phyloP scores from a whole-genome alignment of 1,140 invertebrate species.

The Drosophila melanogaster region DNA sequence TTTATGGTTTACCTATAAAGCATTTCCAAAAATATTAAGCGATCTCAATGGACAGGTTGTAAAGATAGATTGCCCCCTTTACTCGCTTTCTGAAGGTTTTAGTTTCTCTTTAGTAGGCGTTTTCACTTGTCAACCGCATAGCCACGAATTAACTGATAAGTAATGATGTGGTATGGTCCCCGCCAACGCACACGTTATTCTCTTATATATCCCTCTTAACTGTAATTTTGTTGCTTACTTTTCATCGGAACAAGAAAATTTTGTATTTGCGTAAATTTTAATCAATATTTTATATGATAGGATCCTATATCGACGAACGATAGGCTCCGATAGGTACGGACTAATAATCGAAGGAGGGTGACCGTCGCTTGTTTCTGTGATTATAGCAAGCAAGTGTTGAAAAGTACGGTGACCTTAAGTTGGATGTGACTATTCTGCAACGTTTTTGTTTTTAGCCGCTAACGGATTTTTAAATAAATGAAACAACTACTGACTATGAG shows the following conservation, averaged over 20 bases:
- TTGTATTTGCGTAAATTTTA: slow-evolving; percentile 57
- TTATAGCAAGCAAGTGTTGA: too few species aligned
- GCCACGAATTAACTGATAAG: slow-evolving; percentile 1
- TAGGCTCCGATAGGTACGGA: too few species aligned
- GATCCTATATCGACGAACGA: too few species aligned
- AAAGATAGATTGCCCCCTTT: neutral
- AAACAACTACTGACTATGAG: too few species aligned
- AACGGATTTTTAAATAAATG: too few species aligned
- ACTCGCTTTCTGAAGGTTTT: neutral
- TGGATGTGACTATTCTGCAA: too few species aligned
- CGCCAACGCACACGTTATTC: neutral
- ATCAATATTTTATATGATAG: slow-evolving; percentile 29
- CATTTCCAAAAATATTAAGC: slow-evolving; percentile 32
- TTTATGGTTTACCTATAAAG: slow-evolving; percentile 78
- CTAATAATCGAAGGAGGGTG: too few species aligned
- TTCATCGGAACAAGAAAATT: slow-evolving; percentile 67
- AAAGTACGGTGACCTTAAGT: too few species aligned
- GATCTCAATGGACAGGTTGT: neutral
- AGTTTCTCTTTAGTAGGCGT: slow-evolving; percentile 47
- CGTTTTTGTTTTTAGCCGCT: too few species aligned
- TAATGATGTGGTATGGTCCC: neutral
- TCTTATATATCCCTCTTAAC: neutral
- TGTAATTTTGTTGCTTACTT: slow-evolving; percentile 53
- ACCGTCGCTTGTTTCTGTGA: too few species aligned
- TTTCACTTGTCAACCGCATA: slow-evolving; percentile 29